Percentiles rank a stretch among this genome's conserved stretches.
Conservation (phyloP, 2,113 vertebrate species). For the Etheostoma spectabile region DNA sequence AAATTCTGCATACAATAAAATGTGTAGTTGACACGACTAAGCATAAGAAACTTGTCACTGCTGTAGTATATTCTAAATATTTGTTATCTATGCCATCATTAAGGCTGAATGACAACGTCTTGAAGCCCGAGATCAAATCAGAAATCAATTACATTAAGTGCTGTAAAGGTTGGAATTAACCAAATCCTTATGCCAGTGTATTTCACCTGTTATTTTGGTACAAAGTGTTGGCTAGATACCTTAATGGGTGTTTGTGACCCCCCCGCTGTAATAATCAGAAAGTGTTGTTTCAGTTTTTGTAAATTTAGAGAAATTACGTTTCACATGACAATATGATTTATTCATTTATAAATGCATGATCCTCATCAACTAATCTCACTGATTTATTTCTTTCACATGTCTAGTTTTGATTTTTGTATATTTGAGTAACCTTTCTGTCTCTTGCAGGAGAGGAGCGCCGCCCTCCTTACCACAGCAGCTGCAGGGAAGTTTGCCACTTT, state of each 20-base stretch:
- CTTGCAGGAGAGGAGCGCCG: constrained; percentile 60
- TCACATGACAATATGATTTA: neutral
- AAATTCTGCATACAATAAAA: neutral
- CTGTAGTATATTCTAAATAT: neutral
- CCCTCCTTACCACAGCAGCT: constrained; percentile 55
- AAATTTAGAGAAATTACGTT: neutral
- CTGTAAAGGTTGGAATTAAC: neutral
- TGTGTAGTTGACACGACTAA: neutral
- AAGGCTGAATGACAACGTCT: neutral
- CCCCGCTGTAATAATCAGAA: constrained; percentile 16
- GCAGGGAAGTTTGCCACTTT: constrained; percentile 48
- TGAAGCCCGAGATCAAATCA: neutral
- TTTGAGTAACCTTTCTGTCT: constrained; percentile 37
- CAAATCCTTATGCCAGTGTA: neutral
- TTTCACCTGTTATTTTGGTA: neutral
- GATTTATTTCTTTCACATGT: neutral
- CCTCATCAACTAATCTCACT: neutral
- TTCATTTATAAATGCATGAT: neutral
- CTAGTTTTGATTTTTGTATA: constrained; percentile 12
- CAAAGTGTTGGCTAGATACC: neutral
- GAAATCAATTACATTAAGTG: neutral
- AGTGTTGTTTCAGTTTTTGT: neutral
- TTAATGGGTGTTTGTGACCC: constrained; percentile 1
- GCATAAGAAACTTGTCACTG: constrained; percentile 7
- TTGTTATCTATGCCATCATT: neutral